Evolutionary conservation across 1,140 invertebrate species (phyloP).

Genomic region (Lepidotrigona ventralis): DNA sequence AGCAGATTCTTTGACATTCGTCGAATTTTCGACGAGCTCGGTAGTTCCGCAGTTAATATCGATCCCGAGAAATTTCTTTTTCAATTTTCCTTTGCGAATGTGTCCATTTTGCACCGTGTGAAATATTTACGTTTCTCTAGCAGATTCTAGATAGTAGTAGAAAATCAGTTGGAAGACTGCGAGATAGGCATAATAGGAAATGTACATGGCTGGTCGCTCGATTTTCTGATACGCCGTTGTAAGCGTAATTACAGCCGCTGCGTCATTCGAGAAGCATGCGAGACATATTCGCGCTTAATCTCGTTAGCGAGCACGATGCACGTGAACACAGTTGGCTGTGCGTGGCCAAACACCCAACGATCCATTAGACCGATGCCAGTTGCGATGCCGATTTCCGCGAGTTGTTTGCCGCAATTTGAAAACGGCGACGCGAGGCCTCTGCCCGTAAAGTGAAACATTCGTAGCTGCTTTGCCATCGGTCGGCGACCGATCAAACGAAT

Average conservation of each 20-base stretch:
- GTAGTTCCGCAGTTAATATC: too few species aligned
- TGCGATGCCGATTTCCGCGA: neutral
- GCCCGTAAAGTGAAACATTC: neutral
- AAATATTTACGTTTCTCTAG: too few species aligned
- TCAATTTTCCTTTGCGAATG: too few species aligned
- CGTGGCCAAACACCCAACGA: constrained; percentile 58
- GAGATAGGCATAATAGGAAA: too few species aligned
- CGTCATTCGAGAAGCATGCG: constrained; percentile 25
- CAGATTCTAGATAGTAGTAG: too few species aligned
- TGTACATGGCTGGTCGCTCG: neutral
- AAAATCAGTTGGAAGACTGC: too few species aligned
- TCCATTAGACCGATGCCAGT: constrained; percentile 59
- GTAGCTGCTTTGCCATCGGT: constrained; percentile 18
- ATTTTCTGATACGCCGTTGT: neutral
- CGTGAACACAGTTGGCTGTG: constrained; percentile 42
- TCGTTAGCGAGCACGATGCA: constrained; percentile 49
- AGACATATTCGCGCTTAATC: constrained; percentile 55
- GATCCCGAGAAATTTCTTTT: too few species aligned
- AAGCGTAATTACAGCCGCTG: constrained; percentile 14
- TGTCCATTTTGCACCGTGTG: too few species aligned
- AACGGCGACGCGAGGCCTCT: constrained; percentile 2
- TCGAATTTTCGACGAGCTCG: too few species aligned
- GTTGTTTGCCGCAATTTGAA: constrained; percentile 40
- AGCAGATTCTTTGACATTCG: too few species aligned
- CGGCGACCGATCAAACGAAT: constrained; percentile 45